These are phyloP conservation scores for Monopterus albus DNA, from an alignment of 2,113 vertebrate species.

Conservation along the genomic window DNA sequence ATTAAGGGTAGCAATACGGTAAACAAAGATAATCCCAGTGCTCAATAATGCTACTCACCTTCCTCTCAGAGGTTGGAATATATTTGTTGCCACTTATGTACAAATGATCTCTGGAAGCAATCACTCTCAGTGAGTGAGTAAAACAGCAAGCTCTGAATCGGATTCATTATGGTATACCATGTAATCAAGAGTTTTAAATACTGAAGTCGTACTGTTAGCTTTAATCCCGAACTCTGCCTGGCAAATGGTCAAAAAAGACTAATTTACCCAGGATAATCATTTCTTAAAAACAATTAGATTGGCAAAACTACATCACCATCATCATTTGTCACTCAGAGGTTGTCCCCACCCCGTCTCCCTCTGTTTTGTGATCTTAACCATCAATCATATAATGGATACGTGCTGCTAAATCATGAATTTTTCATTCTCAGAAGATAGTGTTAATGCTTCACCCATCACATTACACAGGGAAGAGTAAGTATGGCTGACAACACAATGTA, in stretches of 20 bases:
- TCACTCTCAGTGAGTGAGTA: conserved; percentile 41
- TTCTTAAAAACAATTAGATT: conserved; percentile 39
- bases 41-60: conserved; percentile 68
- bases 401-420: conserved; percentile 62
- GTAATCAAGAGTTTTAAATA: conserved; percentile 41
- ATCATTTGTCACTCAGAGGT: conserved; percentile 25
- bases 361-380: conserved; percentile 35
- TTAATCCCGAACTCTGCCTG: conserved; percentile 11
- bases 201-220: conserved; percentile 24
- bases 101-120: conserved; percentile 61
- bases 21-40: conserved; percentile 77
- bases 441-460: conserved; percentile 51
- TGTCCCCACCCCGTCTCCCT: conserved; percentile 2
- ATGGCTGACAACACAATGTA: conserved; percentile 47
- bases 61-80: conserved; percentile 48
- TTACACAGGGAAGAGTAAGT: conserved; percentile 45
- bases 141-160: conserved; percentile 32
- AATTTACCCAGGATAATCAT: conserved; percentile 30
- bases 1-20: conserved; percentile 66
- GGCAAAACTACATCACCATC: conserved; percentile 35
- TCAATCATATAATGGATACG: conserved; percentile 61
- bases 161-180: conserved; percentile 20
- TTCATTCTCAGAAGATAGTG: conserved; percentile 44
- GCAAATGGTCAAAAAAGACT: conserved; percentile 14
- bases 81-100: conserved; percentile 58